These are phyloP conservation scores for Oligia fasciuncula DNA, from an alignment of 2,888 invertebrate genomes.

Conservation along the genomic window DNA sequence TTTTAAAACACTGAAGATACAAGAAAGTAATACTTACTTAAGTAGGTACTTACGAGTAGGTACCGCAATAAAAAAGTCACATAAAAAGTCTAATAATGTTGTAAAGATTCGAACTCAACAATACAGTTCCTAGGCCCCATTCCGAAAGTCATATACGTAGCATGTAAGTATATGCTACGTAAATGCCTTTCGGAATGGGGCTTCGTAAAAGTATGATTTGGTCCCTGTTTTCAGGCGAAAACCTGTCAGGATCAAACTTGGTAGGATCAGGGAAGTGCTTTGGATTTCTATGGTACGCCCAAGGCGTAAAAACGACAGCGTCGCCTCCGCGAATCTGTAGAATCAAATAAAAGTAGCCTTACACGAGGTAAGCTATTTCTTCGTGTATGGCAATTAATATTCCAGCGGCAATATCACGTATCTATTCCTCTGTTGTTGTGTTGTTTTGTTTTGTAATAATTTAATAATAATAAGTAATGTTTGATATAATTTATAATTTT, in stretches of 20 bases:
- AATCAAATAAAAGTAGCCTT: too few species aligned
- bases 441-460: too few species aligned
- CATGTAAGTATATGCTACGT: too few species aligned
- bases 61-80: neutral
- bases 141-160: constrained; percentile 76
- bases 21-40: too few species aligned
- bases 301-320: constrained; percentile 78
- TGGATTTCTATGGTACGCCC: constrained; percentile 75
- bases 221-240: constrained; percentile 73
- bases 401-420: too few species aligned
- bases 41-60: too few species aligned
- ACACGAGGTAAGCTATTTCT: too few species aligned
- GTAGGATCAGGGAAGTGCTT: constrained; percentile 74
- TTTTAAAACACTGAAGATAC: neutral
- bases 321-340: constrained; percentile 77
- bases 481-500: too few species aligned
- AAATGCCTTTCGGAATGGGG: too few species aligned
- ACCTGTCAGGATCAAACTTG: constrained; percentile 78
- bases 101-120: constrained; percentile 66
- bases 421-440: too few species aligned
- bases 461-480: too few species aligned
- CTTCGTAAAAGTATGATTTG: constrained; percentile 67
- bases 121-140: constrained; percentile 79
- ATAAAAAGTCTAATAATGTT: neutral
- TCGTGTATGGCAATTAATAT: too few species aligned